Percentiles rank a stretch among this genome's conserved stretches.
Evolutionary conservation across 2,113 vertebrate species (phyloP).

Genomic region (Tangachromis dhanisi): DNA sequence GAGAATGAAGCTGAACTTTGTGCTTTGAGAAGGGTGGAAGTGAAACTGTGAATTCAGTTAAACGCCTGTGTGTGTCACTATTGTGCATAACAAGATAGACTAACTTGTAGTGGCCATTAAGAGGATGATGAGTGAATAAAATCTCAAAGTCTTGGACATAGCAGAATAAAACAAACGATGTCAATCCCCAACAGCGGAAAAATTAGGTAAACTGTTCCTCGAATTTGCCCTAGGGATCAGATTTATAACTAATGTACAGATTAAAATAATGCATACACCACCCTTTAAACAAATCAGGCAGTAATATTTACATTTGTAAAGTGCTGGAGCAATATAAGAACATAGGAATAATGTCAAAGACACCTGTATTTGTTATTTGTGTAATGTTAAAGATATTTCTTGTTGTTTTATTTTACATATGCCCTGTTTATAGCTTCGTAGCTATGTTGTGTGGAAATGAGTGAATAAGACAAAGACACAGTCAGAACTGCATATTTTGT

Average conservation of each 20-base stretch:
- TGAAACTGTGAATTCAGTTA: background rate
- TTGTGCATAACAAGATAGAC: background rate
- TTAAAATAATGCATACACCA: background rate
- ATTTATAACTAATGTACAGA: background rate
- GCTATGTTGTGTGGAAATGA: background rate
- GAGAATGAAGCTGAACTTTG: background rate
- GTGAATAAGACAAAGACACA: background rate
- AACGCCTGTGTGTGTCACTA: background rate
- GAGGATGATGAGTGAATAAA: background rate
- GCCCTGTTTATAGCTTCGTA: background rate
- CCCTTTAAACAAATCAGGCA: background rate
- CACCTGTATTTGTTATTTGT: background rate
- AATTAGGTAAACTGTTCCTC: background rate
- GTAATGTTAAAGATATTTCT: background rate
- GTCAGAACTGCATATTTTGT: background rate
- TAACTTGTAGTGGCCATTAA: background rate
- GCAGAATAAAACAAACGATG: background rate
- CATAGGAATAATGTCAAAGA: background rate
- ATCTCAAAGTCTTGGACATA: background rate
- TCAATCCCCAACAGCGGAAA: background rate
- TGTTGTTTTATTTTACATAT: background rate
- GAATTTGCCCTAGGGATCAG: background rate
- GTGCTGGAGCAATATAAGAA: background rate
- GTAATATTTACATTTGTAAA: background rate
- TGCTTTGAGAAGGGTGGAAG: background rate